phyloP scores from a whole-genome alignment of 2,888 invertebrate species.

The Itoplectis maculator region DNA sequence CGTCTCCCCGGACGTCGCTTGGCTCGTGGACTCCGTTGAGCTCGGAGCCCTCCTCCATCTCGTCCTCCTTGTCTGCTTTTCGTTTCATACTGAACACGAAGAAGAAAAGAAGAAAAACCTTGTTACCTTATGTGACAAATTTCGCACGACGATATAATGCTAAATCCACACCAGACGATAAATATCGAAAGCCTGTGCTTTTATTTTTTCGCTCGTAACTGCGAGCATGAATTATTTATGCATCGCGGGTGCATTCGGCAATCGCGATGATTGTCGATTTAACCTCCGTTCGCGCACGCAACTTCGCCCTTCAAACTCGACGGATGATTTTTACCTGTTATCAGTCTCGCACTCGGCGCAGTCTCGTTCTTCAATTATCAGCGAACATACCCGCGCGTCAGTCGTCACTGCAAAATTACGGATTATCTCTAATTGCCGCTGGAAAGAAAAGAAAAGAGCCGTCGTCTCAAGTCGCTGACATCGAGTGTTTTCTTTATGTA shows the following conservation, averaged over 20 bases:
- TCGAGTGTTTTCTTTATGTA: conserved; percentile 7
- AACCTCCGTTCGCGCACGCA: conserved; percentile 58
- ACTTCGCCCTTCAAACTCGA: background rate
- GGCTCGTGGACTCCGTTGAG: conserved; percentile 69
- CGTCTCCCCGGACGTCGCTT: conserved; percentile 87
- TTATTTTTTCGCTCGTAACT: background rate
- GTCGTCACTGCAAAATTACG: background rate
- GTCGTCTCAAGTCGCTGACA: conserved; percentile 35
- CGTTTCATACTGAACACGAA: conserved; percentile 69
- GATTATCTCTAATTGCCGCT: background rate
- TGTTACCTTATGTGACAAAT: background rate
- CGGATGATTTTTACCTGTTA: conserved; percentile 18
- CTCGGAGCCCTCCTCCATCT: conserved; percentile 67
- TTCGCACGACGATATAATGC: conserved; percentile 7
- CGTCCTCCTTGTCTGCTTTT: conserved; percentile 65
- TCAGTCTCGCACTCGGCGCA: background rate
- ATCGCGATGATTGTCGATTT: conserved; percentile 60
- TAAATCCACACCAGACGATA: too few species aligned
- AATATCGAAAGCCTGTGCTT: too few species aligned
- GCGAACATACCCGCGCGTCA: background rate
- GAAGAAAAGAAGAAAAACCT: background rate
- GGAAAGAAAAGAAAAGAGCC: background rate
- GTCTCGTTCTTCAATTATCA: background rate
- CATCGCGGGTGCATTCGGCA: conserved; percentile 11
- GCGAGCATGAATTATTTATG: conserved; percentile 62